A percentile compares a stretch with the other conserved stretches of the same genome.
phyloP scores from a whole-genome alignment of 1,140 invertebrate genomes.

The Listronotus bonariensis region DNA sequence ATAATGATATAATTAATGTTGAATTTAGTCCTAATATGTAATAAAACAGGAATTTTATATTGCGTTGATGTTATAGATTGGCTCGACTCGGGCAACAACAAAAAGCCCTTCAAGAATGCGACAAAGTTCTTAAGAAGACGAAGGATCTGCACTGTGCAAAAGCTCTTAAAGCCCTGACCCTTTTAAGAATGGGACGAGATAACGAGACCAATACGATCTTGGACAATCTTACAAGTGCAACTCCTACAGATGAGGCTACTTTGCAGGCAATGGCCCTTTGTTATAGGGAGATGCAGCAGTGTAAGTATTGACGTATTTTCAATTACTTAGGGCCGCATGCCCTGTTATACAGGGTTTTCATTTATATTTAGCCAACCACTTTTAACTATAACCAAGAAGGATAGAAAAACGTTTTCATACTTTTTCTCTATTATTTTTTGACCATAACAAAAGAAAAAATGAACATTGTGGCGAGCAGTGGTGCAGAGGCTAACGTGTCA shows the following conservation, averaged over 20 bases:
- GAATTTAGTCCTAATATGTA: no score
- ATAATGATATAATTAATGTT: no score
- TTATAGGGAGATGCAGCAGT: conserved; percentile 88
- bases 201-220: conserved; percentile 77
- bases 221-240: conserved; percentile 76
- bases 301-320: conserved; percentile 61
- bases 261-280: conserved; percentile 96
- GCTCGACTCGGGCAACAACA: conserved; percentile 94
- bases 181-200: conserved; percentile 82
- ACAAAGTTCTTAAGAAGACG: conserved; percentile 93
- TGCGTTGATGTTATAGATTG: conserved; percentile 72
- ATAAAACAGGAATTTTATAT: not conserved
- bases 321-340: no score
- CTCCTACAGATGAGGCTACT: conserved; percentile 88
- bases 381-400: no score
- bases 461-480: no score
- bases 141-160: conserved; percentile 86
- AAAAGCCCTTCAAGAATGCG: conserved; percentile 96
- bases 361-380: no score
- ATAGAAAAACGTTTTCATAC: no score
- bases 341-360: no score
- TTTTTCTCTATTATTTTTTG: no score
- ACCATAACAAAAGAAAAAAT: no score
- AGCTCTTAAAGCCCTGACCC: conserved; percentile 88
- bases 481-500: no score